Conservation (phyloP, 2,113 vertebrate species). For the Hemiscyllium ocellatum region DNA sequence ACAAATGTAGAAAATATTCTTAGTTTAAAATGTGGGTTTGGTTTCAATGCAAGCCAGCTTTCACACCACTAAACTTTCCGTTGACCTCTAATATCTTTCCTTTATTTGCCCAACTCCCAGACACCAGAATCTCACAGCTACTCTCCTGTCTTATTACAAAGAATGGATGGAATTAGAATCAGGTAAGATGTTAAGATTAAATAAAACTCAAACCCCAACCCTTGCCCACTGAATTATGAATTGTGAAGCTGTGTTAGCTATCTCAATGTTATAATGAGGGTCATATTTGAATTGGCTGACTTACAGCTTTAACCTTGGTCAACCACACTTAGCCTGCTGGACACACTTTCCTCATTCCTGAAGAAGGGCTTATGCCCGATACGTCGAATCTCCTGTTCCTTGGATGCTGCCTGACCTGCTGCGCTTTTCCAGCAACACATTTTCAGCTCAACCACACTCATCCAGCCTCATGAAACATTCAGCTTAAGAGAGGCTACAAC, state of each 20-base stretch:
- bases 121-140: not conserved
- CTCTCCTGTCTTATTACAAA: not conserved
- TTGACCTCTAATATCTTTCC: not conserved
- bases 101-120: not conserved
- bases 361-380: too few relatives aligned
- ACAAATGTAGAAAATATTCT: slow-evolving; percentile 1
- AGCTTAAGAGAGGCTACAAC: not conserved
- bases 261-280: not conserved
- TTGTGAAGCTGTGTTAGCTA: not conserved
- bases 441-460: not conserved
- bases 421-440: too few relatives aligned
- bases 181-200: not conserved
- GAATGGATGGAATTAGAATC: not conserved
- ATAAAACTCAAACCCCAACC: not conserved
- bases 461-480: not conserved
- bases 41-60: not conserved
- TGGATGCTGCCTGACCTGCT: too few relatives aligned
- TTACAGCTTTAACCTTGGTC: not conserved
- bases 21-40: not conserved
- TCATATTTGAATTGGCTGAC: not conserved
- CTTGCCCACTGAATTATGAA: not conserved
- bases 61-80: not conserved
- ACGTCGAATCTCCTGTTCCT: too few relatives aligned
- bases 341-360: too few relatives aligned
- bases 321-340: too few relatives aligned